Percentiles rank a stretch among this genome's conserved stretches.
Conservation (phyloP, 2,113 vertebrate genomes). For the Daboia siamensis region DNA sequence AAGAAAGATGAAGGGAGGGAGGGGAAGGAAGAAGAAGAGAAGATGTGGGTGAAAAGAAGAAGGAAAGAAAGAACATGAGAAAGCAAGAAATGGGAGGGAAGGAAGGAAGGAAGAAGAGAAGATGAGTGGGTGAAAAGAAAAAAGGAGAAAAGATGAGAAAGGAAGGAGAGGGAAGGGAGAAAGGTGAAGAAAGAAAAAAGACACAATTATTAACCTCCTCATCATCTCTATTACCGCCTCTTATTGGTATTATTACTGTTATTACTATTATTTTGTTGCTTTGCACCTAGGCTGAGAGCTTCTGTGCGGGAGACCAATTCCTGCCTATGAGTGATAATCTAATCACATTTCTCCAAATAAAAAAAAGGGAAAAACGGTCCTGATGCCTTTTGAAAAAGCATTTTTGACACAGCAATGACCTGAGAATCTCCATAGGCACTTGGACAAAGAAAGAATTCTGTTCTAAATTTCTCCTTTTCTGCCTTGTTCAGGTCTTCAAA, state of each 20-base stretch:
- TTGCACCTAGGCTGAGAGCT: background rate
- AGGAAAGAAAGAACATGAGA: too few species aligned
- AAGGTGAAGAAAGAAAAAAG: background rate
- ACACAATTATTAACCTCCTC: background rate
- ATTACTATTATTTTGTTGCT: background rate
- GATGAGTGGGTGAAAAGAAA: background rate
- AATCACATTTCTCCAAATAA: background rate
- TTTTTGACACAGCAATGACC: background rate
- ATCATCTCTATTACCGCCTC: background rate
- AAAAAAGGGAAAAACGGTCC: too few species aligned
- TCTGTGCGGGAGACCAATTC: too few species aligned
- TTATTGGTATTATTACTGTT: background rate
- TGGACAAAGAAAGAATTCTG: background rate
- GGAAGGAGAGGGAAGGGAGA: background rate
- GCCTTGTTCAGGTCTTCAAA: conserved; percentile 82
- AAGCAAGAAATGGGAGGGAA: too few species aligned
- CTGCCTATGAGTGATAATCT: background rate
- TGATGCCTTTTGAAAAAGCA: background rate
- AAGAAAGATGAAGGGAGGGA: too few species aligned
- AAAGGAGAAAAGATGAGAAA: background rate
- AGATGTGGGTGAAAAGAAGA: too few species aligned
- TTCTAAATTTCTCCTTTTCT: background rate
- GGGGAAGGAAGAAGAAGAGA: too few species aligned
- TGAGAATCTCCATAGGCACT: background rate
- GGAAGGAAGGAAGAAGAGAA: too few species aligned